Base-by-base conservation (phyloP, 2,888 invertebrate species). In the Brachycybe producta region DNA sequence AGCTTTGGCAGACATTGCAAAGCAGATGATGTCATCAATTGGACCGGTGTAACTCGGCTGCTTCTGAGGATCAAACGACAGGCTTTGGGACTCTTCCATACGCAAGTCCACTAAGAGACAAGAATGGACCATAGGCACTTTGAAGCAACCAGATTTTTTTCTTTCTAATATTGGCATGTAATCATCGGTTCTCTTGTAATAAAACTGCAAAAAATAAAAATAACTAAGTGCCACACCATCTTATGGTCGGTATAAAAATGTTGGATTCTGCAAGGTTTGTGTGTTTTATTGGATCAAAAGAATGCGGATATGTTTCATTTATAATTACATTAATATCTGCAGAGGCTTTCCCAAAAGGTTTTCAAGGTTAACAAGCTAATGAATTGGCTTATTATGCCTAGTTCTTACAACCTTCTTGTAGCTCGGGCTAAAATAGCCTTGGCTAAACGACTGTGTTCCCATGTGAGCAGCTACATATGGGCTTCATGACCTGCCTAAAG, bases 101-200 rank as follows among this genome's bases (percentile, higher is more conserved):
- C 76, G 73, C 49, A 97, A 67, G 64, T 87, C 73, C 30, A 95
- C 74, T 35, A 97, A 69, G 13, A 94, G 79, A 4, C 86, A 84
- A 0, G 84, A 82, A 64, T 92, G 92, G 2, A 94, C 77, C 90
- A 94, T 86, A 0, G 92, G 88, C 0, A 95, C 94, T 3, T 70
- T 61, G 62, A 82, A 84, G 61, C 85, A 84, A 0, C 91, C 92
- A 1, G 67, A 62, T 13, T 57, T 58, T 38, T 64, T 57, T 13
- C 79, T 68, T 54, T 79, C 74, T 38, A 86, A 70, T 44, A 94
- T 85, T 1, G 80, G 78, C 59, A 81, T 77, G 64, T 95, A 97
- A 39, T 84, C 79, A 4, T 84, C 82, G 0, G 88, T 85, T 60
- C 92, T 73, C 56, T 75, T 84, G 64, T 82, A 90, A 54, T 68